Conservation (phyloP, 2,113 vertebrate species). For the Saimiri boliviensis region DNA sequence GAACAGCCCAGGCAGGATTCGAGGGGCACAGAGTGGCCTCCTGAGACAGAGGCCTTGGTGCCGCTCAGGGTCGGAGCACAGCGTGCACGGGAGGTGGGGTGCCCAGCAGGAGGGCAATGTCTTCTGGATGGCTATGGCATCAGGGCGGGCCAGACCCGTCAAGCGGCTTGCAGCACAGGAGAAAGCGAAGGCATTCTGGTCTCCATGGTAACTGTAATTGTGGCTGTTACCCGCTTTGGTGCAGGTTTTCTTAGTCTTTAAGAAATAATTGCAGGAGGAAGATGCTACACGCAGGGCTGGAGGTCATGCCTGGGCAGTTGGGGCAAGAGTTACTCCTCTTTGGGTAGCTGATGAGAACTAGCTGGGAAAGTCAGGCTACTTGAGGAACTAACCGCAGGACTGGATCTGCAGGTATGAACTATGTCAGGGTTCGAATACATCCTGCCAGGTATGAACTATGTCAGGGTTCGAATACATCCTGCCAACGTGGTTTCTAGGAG, state of each 20-base stretch:
- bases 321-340: fast-evolving
- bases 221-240: not conserved
- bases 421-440: fast-evolving
- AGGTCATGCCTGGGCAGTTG: not conserved
- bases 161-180: not conserved
- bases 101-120: fast-evolving
- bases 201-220: slow-evolving; percentile 37
- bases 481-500: fast-evolving
- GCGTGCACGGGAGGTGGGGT: fast-evolving
- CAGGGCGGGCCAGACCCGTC: fast-evolving
- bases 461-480: fast-evolving
- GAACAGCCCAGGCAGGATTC: not conserved
- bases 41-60: not conserved
- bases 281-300: not conserved
- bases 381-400: too few relatives aligned
- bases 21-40: not conserved
- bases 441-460: fast-evolving
- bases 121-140: fast-evolving
- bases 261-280: not conserved
- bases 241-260: slow-evolving; percentile 18
- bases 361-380: fast-evolving
- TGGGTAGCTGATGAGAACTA: not conserved
- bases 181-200: not conserved
- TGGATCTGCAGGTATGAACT: fast-evolving
- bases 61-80: fast-evolving